phyloP scores from a whole-genome alignment of 1,140 invertebrate genomes.

The Meloidogyne floridensis region DNA sequence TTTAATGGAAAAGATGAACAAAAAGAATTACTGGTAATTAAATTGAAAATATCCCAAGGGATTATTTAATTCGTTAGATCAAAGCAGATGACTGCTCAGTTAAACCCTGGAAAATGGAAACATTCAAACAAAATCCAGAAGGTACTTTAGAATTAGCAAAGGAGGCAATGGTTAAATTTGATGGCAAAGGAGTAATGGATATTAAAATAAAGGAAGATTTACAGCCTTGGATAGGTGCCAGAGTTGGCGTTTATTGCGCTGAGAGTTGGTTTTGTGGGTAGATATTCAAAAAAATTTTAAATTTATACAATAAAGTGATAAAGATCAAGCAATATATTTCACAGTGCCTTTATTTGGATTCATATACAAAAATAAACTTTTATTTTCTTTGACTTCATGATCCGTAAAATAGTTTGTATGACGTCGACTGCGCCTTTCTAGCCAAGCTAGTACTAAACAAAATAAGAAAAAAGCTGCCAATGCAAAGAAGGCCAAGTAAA shows the following conservation, averaged over 20 bases:
- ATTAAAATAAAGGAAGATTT: conserved; percentile 11
- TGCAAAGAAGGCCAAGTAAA: conserved; percentile 24
- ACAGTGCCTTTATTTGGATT: not conserved
- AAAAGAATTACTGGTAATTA: not conserved
- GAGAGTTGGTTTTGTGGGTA: conserved; percentile 19
- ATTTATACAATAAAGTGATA: not conserved
- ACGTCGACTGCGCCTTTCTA: conserved; percentile 20
- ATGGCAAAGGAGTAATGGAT: conserved; percentile 14
- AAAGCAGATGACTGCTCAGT: not conserved
- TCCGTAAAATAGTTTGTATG: not conserved
- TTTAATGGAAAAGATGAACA: not conserved
- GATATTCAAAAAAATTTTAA: not conserved
- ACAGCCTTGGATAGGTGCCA: conserved; percentile 1
- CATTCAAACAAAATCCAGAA: not conserved
- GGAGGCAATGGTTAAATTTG: conserved; percentile 5
- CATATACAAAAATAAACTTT: conserved; percentile 5
- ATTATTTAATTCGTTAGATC: not conserved
- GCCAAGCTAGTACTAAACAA: conserved; percentile 20
- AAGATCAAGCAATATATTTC: not conserved
- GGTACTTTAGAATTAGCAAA: not conserved
- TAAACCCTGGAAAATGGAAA: conserved; percentile 2
- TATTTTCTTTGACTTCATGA: not conserved
- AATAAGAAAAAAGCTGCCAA: conserved; percentile 24
- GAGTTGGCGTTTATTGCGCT: not conserved
- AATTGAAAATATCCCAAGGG: not conserved